Base-by-base conservation (phyloP, 2,113 vertebrate species). In the Megaceryle torquata region DNA sequence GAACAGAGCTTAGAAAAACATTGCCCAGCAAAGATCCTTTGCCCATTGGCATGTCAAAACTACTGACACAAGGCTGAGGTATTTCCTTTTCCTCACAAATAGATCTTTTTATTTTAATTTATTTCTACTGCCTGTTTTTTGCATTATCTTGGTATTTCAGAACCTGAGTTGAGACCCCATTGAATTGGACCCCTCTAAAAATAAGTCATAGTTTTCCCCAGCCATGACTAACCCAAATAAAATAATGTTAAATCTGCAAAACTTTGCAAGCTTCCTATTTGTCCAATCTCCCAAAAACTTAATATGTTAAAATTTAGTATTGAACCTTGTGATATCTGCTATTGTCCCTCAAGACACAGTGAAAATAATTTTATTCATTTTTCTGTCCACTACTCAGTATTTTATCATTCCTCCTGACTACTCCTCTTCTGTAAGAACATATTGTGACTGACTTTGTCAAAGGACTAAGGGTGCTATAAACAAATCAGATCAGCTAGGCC, bases 11-110 rank as follows among this genome's bases (percentile, higher is more conserved):
- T 29, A 69, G 56, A 76, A 69, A 25, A 50, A 59, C 15, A 33
- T 6, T 54, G 31, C 5, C 18, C 43, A 63, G 43, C 63, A 60
- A 80, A 60, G 63, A 48, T 29, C 50, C 37, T 64, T 10, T 26
- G 14, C 2, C 0, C 5, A 13, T 53, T 56, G 17, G 28, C 46
- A 57, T 3, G 3, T 17, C 8, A 1, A 17, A 82, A 67, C 26
- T 41, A 46, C 29, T 5, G 5, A 39, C 24, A 24, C 37, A 72
- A 13, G 21, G 31, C 31, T 50, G 24, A 82, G 19, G 6, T 60
- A 72, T 82, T 65, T 39, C 12, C 31, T 37, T 71, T 56, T 78
- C 46, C 78, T 82, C 20, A 8, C 53, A 87, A 68, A 8, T 37
- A 64, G n/a, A 50, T 67, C 31, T 60, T 77, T 18, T 59, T 22